A percentile compares a stretch with the other conserved stretches of the same genome.
Conservation (phyloP, 2,888 invertebrate species). For the Escarpia spicata region DNA sequence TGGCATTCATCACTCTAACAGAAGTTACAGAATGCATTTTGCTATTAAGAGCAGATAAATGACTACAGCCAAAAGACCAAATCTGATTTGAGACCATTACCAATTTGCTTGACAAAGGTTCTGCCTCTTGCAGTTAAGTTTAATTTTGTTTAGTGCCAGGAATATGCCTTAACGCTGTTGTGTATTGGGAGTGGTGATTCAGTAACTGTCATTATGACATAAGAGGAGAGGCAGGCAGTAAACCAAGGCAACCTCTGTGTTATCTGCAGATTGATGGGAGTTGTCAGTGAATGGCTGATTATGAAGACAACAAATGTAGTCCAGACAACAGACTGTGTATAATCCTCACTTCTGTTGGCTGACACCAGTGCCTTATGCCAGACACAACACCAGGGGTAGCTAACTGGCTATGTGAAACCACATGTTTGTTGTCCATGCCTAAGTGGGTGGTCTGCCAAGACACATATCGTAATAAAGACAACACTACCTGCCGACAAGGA, state of each 20-base stretch:
- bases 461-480: not conserved
- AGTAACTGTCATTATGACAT: not conserved
- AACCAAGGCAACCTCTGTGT: not conserved
- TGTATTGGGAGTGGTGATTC: not conserved
- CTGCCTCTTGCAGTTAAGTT: not conserved
- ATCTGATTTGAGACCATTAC: not conserved
- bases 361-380: not conserved
- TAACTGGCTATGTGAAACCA: not conserved
- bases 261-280: not conserved
- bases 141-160: not conserved
- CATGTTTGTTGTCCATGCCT: not conserved
- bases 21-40: not conserved
- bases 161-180: not conserved
- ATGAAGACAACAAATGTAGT: not conserved
- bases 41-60: not conserved
- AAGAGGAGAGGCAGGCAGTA: not conserved
- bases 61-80: not conserved
- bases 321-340: not conserved
- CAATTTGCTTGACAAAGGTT: not conserved
- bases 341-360: not conserved
- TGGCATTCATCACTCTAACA: not conserved
- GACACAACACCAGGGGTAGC: not conserved
- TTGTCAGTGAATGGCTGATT: not conserved
- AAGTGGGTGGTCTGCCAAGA: not conserved
- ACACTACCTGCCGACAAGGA: not conserved